These are phyloP conservation scores for Cyprinodon tularosa DNA, from an alignment of 2,113 vertebrate species.

Conservation along the genomic window DNA sequence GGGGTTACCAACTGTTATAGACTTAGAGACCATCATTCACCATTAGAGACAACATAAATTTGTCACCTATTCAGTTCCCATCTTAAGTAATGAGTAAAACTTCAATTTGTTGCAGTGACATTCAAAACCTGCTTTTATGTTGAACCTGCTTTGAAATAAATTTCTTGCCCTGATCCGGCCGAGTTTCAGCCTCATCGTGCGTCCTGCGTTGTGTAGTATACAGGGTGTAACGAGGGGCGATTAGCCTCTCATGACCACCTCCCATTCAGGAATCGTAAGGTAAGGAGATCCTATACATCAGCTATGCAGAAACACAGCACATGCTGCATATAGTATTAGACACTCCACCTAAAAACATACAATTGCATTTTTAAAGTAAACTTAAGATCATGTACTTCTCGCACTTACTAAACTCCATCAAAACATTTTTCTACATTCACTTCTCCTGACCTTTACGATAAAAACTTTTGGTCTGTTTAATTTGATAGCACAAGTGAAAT, in stretches of 20 bases:
- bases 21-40: neutral
- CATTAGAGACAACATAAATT: neutral
- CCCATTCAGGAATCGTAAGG: no score
- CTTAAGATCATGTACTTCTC: neutral
- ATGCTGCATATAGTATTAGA: neutral
- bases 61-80: neutral
- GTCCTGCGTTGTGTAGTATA: no score
- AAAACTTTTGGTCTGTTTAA: neutral
- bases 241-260: no score
- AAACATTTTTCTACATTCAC: neutral
- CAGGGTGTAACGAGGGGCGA: no score
- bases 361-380: neutral
- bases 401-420: neutral
- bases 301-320: neutral
- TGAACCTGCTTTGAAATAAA: slow-evolving; percentile 29
- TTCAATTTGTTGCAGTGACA: slow-evolving; percentile 8
- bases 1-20: no score
- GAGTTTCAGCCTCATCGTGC: no score
- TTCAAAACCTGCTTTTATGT: slow-evolving; percentile 26
- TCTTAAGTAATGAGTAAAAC: slow-evolving; percentile 1
- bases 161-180: no score
- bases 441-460: neutral
- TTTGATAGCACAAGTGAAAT: no score
- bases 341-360: neutral
- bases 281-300: neutral